Evolutionary conservation across 2,888 invertebrate species (phyloP), one percentile per base, ranked within the genome.

Genomic region (Napeogenes sylphis): DNA sequence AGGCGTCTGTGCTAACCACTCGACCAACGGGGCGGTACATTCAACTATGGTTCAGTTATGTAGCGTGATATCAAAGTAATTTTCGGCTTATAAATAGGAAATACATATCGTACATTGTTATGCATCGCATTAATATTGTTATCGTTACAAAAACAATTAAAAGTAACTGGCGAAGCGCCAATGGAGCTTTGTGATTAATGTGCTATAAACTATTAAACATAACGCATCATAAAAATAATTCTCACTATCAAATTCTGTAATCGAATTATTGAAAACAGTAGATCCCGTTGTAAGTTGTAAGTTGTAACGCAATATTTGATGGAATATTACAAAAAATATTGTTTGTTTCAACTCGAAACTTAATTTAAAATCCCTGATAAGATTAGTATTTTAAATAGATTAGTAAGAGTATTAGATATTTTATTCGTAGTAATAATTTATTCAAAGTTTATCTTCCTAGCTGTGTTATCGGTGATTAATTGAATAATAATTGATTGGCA

Each of bases 81-180:
- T 8, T 38, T 38, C 12, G 10, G 12, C 8, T 42, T 42, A 42
- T 42, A 51, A 6, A 51, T 30, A 51, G 51, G 21, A 21, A 51
- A 51, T 12, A 42, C 38, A 6, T 38, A 21, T 47, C 47, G n/a
- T 5, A 47, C 47, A 21, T 47, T 47, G 47, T 47, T 47, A 51
- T 51, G 51, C 30, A 30, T 30, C 12, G 51, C 30, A 51, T 51
- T 51, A 30, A 51, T 51, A 51, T 30, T 51, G 51, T 51, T 51
- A 51, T 51, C 51, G 51, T 51, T 51, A 51, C 51, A 51, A 30
- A 51, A 51, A 51, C 51, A 51, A 51, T 51, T 51, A 51, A 51
- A 51, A 51, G 10, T 51, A 51, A 51, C 30, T 51, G 51, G 51
- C 51, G 8, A 4, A 51, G 30, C 6, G 51, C 51, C 51, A 51